Evolutionary conservation across 2,113 vertebrate species (phyloP).

Genomic region (Centrocercus urophasianus): DNA sequence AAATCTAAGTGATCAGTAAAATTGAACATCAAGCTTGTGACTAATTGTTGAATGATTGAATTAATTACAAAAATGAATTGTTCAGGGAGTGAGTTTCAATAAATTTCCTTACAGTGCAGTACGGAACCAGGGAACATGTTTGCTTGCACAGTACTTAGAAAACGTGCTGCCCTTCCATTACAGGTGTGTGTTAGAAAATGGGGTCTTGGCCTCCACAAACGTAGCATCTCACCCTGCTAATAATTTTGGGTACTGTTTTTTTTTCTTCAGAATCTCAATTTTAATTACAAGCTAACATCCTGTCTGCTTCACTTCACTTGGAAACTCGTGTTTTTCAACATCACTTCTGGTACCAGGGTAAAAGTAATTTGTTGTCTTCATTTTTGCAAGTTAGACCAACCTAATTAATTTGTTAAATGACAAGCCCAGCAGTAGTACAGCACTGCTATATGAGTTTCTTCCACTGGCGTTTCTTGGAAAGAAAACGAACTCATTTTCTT

Average conservation of each 20-base stretch:
- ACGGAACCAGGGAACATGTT: background rate
- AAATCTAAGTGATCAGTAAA: background rate
- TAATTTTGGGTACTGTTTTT: background rate
- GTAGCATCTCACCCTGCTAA: background rate
- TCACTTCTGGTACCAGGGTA: background rate
- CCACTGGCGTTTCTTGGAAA: background rate
- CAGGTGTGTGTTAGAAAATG: slow-evolving; percentile 65
- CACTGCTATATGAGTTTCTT: background rate
- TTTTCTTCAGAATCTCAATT: background rate
- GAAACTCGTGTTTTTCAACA: background rate
- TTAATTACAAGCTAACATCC: background rate
- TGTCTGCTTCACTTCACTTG: background rate
- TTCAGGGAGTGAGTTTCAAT: slow-evolving; percentile 7
- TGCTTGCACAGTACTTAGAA: slow-evolving; percentile 15
- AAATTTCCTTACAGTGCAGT: background rate
- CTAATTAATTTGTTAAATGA: slow-evolving; percentile 51
- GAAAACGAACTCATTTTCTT: background rate
- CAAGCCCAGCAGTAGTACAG: slow-evolving; percentile 3
- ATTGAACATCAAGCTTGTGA: background rate
- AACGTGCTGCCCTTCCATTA: slow-evolving; percentile 32
- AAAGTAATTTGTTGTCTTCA: slow-evolving; percentile 16
- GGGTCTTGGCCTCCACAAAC: slow-evolving; percentile 16
- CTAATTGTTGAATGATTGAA: background rate
- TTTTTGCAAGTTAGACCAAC: slow-evolving; percentile 36
- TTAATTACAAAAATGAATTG: background rate